These are phyloP conservation scores for Nannobrachium achirus DNA, from an alignment of 2,113 vertebrate genomes.

Conservation along the genomic window DNA sequence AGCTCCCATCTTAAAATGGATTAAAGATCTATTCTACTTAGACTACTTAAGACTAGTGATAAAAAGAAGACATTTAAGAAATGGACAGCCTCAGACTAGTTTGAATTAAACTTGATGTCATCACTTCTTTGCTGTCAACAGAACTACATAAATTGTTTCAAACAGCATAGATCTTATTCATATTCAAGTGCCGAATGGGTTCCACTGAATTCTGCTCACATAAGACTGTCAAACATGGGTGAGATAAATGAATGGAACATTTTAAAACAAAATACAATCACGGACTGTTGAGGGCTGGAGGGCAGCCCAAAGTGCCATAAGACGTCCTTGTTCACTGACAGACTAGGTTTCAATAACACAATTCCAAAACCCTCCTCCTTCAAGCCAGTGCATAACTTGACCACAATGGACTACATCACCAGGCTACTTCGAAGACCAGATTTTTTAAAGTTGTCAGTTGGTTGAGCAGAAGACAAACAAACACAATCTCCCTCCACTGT, in stretches of 20 bases:
- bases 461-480: neutral
- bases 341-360: conserved; percentile 75
- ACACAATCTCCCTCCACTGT: neutral
- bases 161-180: conserved; percentile 66
- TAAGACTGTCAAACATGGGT: conserved; percentile 74
- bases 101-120: conserved; percentile 56
- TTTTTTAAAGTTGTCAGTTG: conserved; percentile 5
- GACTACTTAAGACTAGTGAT: no score
- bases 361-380: conserved; percentile 67
- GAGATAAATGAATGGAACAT: conserved; percentile 79
- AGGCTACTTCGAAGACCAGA: conserved; percentile 34
- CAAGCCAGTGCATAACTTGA: conserved; percentile 63
- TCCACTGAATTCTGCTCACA: conserved; percentile 72
- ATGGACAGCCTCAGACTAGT: conserved; percentile 3
- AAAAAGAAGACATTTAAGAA: neutral
- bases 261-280: conserved; percentile 80
- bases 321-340: conserved; percentile 72
- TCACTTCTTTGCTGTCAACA: conserved; percentile 59
- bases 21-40: conserved; percentile 13
- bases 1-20: neutral
- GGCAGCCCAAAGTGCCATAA: conserved; percentile 72
- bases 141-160: conserved; percentile 44
- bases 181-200: conserved; percentile 69
- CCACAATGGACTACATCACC: conserved; percentile 58
- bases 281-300: conserved; percentile 74